Evolutionary conservation across 2,113 vertebrate genomes (phyloP).

Genomic region (Menura novaehollandiae): DNA sequence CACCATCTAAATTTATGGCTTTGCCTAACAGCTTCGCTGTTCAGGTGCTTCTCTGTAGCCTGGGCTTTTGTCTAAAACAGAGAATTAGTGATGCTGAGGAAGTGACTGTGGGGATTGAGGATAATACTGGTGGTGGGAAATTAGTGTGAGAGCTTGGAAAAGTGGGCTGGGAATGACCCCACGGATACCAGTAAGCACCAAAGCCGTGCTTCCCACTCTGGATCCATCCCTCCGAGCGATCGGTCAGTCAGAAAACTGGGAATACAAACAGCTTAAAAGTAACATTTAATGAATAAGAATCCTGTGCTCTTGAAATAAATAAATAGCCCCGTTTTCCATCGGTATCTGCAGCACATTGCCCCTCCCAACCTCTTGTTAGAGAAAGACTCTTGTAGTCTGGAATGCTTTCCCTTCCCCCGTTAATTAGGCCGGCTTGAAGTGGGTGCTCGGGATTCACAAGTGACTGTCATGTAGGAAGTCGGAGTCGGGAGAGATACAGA

Average conservation of each 20-base stretch:
- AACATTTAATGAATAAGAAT: neutral
- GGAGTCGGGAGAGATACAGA: constrained; percentile 25
- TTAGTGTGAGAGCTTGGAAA: neutral
- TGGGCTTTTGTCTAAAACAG: neutral
- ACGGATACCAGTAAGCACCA: accelerated
- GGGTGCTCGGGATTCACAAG: constrained; percentile 16
- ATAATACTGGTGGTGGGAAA: neutral
- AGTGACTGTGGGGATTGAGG: neutral
- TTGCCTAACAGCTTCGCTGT: neutral
- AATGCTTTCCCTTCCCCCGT: neutral
- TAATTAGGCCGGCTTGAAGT: neutral
- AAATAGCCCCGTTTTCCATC: neutral
- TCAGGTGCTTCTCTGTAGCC: neutral
- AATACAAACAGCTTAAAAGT: neutral
- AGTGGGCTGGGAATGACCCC: neutral
- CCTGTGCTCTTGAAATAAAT: neutral
- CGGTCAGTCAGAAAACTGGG: neutral
- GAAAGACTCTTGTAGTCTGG: neutral
- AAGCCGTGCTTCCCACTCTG: neutral
- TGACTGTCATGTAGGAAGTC: constrained; percentile 34
- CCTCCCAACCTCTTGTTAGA: neutral
- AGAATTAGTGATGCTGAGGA: neutral
- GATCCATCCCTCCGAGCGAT: neutral
- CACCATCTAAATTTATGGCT: neutral
- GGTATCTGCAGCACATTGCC: neutral